Conservation (phyloP, 2,888 invertebrate species). For the Hybos culiciformis region DNA sequence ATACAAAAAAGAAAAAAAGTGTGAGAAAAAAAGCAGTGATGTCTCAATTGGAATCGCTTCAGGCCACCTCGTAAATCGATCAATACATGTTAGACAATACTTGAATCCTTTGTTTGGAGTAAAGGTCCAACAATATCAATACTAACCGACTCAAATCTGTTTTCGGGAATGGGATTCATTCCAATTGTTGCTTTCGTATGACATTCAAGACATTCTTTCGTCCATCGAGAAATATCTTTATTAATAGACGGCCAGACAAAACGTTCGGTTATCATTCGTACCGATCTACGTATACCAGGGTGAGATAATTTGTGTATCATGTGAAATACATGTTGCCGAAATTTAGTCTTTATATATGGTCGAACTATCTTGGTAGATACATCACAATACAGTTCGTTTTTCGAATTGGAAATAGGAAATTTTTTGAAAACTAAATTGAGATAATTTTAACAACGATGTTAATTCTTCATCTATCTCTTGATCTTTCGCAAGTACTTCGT, state of each 20-base stretch:
- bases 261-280: background rate
- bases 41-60: background rate
- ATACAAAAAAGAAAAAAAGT: no score
- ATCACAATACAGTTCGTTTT: constrained; percentile 3
- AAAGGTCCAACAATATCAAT: background rate
- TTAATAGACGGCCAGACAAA: constrained; percentile 2
- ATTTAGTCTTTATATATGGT: background rate
- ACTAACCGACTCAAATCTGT: background rate
- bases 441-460: background rate
- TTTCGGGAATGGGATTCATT: background rate
- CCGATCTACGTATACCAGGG: background rate
- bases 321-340: background rate
- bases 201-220: background rate
- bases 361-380: constrained; percentile 1
- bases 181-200: background rate
- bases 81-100: background rate
- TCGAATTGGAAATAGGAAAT: no score
- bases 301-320: constrained; percentile 3
- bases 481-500: background rate
- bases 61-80: background rate
- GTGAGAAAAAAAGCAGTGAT: no score
- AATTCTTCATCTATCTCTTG: background rate
- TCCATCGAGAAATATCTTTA: background rate
- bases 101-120: background rate
- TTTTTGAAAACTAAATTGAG: no score